A percentile compares a stretch with the other conserved stretches of the same genome.
Conservation (phyloP, 2,888 invertebrate genomes). For the Plebejus anna region DNA sequence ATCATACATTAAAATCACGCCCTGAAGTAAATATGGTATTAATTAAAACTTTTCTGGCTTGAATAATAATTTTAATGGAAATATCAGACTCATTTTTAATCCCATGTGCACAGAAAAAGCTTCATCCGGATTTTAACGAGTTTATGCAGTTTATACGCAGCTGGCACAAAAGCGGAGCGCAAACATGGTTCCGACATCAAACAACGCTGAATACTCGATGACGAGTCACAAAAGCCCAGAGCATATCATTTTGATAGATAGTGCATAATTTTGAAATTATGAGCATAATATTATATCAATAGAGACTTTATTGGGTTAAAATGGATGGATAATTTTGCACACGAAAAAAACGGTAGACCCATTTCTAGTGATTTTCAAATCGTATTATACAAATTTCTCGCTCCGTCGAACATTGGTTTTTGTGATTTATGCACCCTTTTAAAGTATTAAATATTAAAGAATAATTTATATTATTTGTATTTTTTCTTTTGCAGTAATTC, state of each 20-base stretch:
- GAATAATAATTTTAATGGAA: conserved; percentile 18
- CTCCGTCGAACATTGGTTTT: neutral
- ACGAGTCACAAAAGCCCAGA: conserved; percentile 46
- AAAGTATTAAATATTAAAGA: neutral
- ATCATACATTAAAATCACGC: too few relatives aligned
- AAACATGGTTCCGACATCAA: conserved; percentile 60
- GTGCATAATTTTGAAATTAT: neutral
- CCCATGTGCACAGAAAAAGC: conserved; percentile 14
- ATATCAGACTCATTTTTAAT: conserved; percentile 11
- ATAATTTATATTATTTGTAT: neutral
- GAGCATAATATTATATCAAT: neutral
- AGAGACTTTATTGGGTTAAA: neutral
- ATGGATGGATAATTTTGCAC: too few relatives aligned
- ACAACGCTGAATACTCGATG: conserved; percentile 55
- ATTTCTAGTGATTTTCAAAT: neutral
- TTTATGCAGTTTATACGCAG: conserved; percentile 35
- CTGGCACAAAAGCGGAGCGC: conserved; percentile 57
- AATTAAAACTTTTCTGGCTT: conserved; percentile 2
- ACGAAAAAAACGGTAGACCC: neutral
- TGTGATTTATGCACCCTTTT: neutral
- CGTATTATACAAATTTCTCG: neutral
- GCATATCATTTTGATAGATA: neutral
- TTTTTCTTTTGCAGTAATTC: too few relatives aligned
- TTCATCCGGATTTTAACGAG: conserved; percentile 36
- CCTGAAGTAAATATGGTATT: neutral